Evolutionary conservation across 1,140 invertebrate genomes (phyloP), one percentile per base, ranked within the genome.

Genomic region (Kradibia gibbosae): DNA sequence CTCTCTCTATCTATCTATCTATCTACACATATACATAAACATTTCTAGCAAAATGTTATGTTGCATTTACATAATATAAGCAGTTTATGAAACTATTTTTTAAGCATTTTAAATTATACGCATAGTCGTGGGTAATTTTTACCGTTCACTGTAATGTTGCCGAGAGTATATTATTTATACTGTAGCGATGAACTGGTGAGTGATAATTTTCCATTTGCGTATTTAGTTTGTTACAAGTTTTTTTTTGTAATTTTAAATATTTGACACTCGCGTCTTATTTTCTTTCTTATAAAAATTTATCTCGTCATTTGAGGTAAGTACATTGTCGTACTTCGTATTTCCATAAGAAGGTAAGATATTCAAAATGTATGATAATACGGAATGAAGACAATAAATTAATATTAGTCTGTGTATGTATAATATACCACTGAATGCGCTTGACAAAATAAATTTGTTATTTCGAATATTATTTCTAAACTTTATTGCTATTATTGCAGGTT

Each of bases 1-100:
- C 5, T 53, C 36, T 39, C n/a, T 70, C 45, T 31, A 22, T 50
- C 4, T 82, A 80, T 78, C 85, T 82, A 85, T 31, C 5, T 62
- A 62, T 62, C 10, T 57, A 57, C 22, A 31, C 31, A 62, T 62
- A 28, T 62, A 25, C 31, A 31, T 62, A 62, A 28, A 62, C 31
- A 31, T 62, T 28, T 62, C 7, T 28, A 31, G 5, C 25, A 28
- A 15, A 8, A 11, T n/a, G n/a, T n/a, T n/a, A n/a, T n/a, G n/a
- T n/a, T n/a, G n/a, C n/a, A n/a, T n/a, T n/a, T n/a, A n/a, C n/a
- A n/a, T n/a, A n/a, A n/a, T n/a, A n/a, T n/a, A n/a, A n/a, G 42
- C 31, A 48, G n/a, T 17, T 53, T 28, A 15, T 62, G 53, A 67
- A 45, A 74, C 10, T 53, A 20, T 42, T 78, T 42, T 67, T 78